phyloP scores from a whole-genome alignment of 2,888 invertebrate species.

The Oscheius myriophilus region DNA sequence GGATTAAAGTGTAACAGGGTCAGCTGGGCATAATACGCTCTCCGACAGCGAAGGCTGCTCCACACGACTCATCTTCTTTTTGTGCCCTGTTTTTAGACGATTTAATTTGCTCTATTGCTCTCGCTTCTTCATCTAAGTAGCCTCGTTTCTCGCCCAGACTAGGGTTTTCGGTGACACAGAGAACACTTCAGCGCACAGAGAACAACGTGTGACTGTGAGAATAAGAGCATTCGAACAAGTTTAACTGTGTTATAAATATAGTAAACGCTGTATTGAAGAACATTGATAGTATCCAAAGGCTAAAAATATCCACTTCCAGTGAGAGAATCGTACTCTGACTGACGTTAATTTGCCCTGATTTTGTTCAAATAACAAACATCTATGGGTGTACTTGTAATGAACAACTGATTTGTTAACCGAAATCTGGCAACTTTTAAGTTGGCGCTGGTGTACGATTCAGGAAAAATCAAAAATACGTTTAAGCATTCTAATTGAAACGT shows the following conservation, averaged over 20 bases:
- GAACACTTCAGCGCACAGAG: no score
- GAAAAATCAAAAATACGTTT: no score
- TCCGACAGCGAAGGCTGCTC: no score
- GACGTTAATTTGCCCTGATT: slow-evolving; percentile 1
- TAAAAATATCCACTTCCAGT: not conserved
- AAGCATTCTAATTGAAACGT: no score
- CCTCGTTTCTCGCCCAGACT: not conserved
- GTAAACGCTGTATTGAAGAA: no score
- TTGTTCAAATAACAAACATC: not conserved
- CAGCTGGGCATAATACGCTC: slow-evolving; percentile 24
- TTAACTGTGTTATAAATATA: no score
- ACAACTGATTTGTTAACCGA: slow-evolving; percentile 24
- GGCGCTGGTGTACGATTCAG: no score
- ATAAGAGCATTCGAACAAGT: no score
- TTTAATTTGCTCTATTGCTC: not conserved
- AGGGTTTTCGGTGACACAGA: no score
- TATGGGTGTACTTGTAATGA: not conserved
- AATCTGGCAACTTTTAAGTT: no score
- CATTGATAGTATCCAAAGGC: no score
- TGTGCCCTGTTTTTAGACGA: not conserved
- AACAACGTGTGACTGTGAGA: no score
- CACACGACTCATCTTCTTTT: not conserved
- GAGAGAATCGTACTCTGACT: not conserved
- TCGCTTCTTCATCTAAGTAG: not conserved
- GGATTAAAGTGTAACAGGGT: slow-evolving; percentile 27